phyloP scores from a whole-genome alignment of 2,113 vertebrate species.

The Tapirus terrestris region DNA sequence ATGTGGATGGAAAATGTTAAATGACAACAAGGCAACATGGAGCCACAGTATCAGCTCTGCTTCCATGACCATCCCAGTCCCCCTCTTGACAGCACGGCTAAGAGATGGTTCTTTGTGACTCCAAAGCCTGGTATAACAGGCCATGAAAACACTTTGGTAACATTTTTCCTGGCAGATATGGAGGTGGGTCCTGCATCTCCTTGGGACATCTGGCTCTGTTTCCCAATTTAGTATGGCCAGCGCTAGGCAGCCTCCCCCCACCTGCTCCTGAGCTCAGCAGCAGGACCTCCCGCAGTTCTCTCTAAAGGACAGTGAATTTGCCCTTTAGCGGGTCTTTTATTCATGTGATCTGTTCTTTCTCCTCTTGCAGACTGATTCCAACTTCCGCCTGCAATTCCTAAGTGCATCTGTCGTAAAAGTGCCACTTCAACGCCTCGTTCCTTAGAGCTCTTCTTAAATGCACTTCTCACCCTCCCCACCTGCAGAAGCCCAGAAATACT shows the following conservation, averaged over 20 bases:
- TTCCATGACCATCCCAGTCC: background rate
- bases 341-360: background rate
- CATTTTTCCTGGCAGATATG: background rate
- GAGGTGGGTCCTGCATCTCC: background rate
- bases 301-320: background rate
- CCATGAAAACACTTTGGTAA: too few species aligned
- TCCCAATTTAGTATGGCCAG: background rate
- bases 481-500: slow-evolving; percentile 3
- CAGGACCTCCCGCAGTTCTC: background rate
- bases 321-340: background rate
- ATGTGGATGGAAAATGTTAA: background rate
- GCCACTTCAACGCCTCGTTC: background rate
- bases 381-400: background rate
- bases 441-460: background rate
- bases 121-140: background rate
- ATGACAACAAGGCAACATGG: background rate
- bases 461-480: background rate
- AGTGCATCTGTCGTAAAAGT: background rate
- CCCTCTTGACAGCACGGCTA: fast-evolving
- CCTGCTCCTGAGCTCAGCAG: background rate
- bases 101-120: background rate
- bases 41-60: background rate
- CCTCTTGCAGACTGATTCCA: background rate
- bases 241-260: background rate
- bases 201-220: background rate